phyloP scores from a whole-genome alignment of 1,140 invertebrate genomes.

The Augochlora pura region DNA sequence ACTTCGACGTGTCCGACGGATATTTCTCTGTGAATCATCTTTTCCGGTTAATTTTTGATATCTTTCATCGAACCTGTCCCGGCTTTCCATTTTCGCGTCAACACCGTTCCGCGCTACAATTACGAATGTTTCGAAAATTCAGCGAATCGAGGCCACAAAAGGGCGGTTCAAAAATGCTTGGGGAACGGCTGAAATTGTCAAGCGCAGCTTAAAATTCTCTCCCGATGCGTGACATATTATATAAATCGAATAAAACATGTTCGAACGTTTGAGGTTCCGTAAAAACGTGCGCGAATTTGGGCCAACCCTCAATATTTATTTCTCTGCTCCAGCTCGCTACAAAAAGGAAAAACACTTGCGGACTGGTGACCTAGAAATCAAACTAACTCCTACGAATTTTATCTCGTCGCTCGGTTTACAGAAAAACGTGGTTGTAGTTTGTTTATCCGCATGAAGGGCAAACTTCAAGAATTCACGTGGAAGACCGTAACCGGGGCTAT shows the following conservation, averaged over 20 bases:
- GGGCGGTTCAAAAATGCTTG: not conserved
- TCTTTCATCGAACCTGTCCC: too few species aligned
- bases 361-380: not conserved
- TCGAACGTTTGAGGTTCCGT: not conserved
- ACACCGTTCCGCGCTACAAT: too few species aligned
- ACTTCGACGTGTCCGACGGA: not conserved
- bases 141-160: not conserved
- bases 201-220: not conserved
- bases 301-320: slow-evolving; percentile 5
- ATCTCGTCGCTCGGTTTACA: not conserved
- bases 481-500: too few species aligned
- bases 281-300: not conserved
- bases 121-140: not conserved
- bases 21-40: too few species aligned
- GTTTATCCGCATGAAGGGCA: not conserved
- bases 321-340: not conserved
- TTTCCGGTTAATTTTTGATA: too few species aligned
- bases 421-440: not conserved
- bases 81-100: too few species aligned
- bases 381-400: not conserved
- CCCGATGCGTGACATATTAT: not conserved
- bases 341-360: not conserved
- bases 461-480: not conserved
- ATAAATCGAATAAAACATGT: not conserved
- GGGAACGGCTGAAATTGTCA: not conserved